A percentile compares a stretch with the other conserved stretches of the same genome.
Evolutionary conservation across 2,797 vertebrate genomes (phyloP).

Genomic region (Bufotes viridis): DNA sequence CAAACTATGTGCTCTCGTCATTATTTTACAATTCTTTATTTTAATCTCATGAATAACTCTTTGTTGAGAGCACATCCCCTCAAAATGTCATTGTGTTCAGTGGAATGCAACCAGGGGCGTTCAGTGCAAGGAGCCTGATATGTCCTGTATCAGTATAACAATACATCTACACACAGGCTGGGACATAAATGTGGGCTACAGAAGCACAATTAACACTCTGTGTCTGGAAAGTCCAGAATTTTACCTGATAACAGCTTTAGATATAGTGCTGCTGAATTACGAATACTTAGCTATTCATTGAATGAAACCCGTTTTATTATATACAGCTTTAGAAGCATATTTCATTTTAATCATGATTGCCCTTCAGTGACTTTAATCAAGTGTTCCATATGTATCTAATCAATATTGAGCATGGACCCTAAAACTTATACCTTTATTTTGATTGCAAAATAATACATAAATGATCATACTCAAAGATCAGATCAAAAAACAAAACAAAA

Average conservation of each 20-base stretch:
- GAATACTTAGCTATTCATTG: neutral
- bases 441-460: too few species aligned
- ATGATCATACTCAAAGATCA: too few species aligned
- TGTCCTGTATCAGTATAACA: conserved; percentile 70
- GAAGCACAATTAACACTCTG: conserved; percentile 58
- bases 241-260: conserved; percentile 67
- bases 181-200: conserved; percentile 68
- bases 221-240: conserved; percentile 66
- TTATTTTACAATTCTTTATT: conserved; percentile 74
- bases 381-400: neutral
- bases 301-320: neutral
- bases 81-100: conserved; percentile 76
- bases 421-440: too few species aligned
- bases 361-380: neutral
- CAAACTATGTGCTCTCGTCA: conserved; percentile 77
- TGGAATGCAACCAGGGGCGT: conserved; percentile 76
- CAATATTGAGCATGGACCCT: too few species aligned
- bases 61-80: conserved; percentile 75
- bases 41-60: conserved; percentile 77
- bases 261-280: neutral
- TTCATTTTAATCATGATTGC: neutral
- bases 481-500: too few species aligned
- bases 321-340: neutral
- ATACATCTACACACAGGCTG: conserved; percentile 68
- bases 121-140: conserved; percentile 71